Conservation (phyloP, 2,888 invertebrate species). For the Unio pictorum region DNA sequence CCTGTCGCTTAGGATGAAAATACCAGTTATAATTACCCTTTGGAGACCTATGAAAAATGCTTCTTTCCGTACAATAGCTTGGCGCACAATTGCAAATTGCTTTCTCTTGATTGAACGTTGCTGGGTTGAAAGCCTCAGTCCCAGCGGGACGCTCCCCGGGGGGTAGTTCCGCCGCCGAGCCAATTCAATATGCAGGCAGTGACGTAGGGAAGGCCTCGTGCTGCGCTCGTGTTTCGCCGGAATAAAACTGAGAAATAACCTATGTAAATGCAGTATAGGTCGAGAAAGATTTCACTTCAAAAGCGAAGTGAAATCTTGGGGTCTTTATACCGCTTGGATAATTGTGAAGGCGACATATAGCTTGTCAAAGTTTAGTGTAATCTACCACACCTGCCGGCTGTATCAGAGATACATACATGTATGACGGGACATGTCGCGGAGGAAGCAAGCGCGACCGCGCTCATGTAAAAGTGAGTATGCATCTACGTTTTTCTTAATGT, state of each 20-base stretch:
- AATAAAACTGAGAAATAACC: constrained; percentile 11
- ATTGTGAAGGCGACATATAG: too few relatives aligned
- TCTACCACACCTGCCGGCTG: too few relatives aligned
- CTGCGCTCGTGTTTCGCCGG: constrained; percentile 46
- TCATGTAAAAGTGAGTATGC: constrained; percentile 57
- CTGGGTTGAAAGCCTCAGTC: constrained; percentile 40
- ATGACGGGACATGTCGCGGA: constrained; percentile 45
- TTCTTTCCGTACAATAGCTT: constrained; percentile 24
- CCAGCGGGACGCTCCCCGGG: constrained; percentile 49
- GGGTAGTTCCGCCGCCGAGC: constrained; percentile 53
- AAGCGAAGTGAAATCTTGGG: background rate
- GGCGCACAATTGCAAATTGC: constrained; percentile 32
- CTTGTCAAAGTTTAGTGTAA: too few relatives aligned
- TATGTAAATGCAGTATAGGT: constrained; percentile 1
- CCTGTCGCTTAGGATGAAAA: constrained; percentile 25
- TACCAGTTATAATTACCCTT: constrained; percentile 40
- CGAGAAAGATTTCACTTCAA: constrained; percentile 3
- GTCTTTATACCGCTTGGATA: too few relatives aligned
- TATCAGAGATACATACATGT: too few relatives aligned
- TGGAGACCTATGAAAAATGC: constrained; percentile 44
- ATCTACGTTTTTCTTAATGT: background rate
- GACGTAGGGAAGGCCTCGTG: constrained; percentile 53
- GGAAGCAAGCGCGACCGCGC: constrained; percentile 59
- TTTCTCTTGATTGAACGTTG: constrained; percentile 35
- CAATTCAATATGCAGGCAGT: constrained; percentile 63